These are phyloP conservation scores for Pogonophryne albipinna DNA, from an alignment of 2,797 vertebrate species.

Conservation along the genomic window DNA sequence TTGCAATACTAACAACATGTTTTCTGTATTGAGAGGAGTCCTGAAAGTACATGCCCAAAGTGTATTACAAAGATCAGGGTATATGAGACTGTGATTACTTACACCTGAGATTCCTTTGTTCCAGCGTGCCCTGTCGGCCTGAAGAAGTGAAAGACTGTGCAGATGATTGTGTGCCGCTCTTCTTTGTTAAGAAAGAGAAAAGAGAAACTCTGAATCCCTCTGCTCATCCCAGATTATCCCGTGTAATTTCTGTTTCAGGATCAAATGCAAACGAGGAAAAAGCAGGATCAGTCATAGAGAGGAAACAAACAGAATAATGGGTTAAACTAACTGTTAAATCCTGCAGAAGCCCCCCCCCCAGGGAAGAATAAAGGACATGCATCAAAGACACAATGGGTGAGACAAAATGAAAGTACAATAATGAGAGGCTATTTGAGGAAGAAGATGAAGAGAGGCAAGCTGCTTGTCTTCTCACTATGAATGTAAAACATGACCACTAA, in stretches of 20 bases:
- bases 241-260: conserved; percentile 21
- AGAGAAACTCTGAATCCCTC: background rate
- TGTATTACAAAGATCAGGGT: background rate
- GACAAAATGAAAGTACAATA: conserved; percentile 1
- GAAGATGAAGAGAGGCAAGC: conserved; percentile 32
- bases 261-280: conserved; percentile 20
- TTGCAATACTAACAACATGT: too few species aligned
- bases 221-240: conserved; percentile 47
- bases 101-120: background rate
- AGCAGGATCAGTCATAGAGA: background rate
- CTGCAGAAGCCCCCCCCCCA: conserved; percentile 22
- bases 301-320: conserved; percentile 20
- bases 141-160: background rate
- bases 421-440: conserved; percentile 1
- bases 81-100: background rate
- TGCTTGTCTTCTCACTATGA: background rate
- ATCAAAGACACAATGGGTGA: conserved; percentile 13
- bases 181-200: background rate
- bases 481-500: background rate
- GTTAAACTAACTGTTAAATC: conserved; percentile 50
- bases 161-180: background rate
- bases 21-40: too few species aligned
- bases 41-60: too few species aligned
- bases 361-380: conserved; percentile 8
- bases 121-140: background rate